Evolutionary conservation across 2,888 invertebrate genomes (phyloP).

Genomic region (Nephrocerus scutellatus): DNA sequence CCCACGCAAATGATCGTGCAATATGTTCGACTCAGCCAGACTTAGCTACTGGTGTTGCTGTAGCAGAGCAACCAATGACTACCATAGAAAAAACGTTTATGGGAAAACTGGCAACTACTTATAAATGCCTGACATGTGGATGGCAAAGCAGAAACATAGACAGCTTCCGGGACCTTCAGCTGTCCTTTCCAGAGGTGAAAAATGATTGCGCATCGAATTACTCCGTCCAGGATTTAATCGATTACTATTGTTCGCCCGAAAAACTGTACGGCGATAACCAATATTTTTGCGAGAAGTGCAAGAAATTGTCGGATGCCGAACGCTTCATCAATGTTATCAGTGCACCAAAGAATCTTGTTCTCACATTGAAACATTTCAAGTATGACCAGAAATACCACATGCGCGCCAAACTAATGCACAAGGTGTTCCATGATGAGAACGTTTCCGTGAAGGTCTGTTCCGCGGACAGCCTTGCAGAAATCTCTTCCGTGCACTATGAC

Average conservation of each 20-base stretch:
- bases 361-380: slow-evolving; percentile 75
- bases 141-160: slow-evolving; percentile 68
- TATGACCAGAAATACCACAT: slow-evolving; percentile 64
- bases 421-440: slow-evolving; percentile 55
- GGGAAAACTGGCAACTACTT: slow-evolving; percentile 66
- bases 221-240: slow-evolving; percentile 69
- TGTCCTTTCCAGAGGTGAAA: slow-evolving; percentile 62
- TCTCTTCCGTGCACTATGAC: slow-evolving; percentile 53
- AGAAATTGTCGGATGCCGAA: slow-evolving; percentile 68
- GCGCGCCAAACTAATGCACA: slow-evolving; percentile 73
- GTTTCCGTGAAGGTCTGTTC: slow-evolving; percentile 47
- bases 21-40: not conserved
- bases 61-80: slow-evolving; percentile 25
- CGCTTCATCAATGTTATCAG: slow-evolving; percentile 61
- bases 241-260: slow-evolving; percentile 72
- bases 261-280: slow-evolving; percentile 71
- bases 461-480: slow-evolving; percentile 36
- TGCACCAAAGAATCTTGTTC: slow-evolving; percentile 68
- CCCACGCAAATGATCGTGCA: not conserved
- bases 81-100: slow-evolving; percentile 64
- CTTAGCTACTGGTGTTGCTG: not conserved
- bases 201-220: slow-evolving; percentile 48
- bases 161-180: slow-evolving; percentile 71
- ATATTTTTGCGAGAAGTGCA: slow-evolving; percentile 74
- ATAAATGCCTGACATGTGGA: slow-evolving; percentile 66